A percentile compares a stretch with the other conserved stretches of the same genome.
Conservation (phyloP, 2,113 vertebrate genomes). For the Perccottus glenii region DNA sequence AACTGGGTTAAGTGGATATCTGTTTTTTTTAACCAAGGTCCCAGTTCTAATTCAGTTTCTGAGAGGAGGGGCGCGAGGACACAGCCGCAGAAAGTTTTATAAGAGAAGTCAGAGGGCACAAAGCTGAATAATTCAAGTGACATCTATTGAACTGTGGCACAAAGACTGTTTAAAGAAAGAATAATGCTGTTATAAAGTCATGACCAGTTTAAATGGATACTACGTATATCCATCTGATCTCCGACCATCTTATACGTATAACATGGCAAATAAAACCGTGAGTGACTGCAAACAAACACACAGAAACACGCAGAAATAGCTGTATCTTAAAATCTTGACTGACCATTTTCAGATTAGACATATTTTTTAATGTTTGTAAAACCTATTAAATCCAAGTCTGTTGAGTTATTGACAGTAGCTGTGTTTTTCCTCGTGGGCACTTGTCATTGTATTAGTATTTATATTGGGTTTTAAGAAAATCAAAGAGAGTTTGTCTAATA, state of each 20-base stretch:
- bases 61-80: slow-evolving; percentile 35
- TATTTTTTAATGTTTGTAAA: too few relatives aligned
- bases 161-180: neutral
- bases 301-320: too few relatives aligned
- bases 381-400: neutral
- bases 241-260: too few relatives aligned
- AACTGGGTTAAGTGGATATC: slow-evolving; percentile 59
- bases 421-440: slow-evolving; percentile 23
- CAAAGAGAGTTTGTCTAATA: slow-evolving; percentile 59
- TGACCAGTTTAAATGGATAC: too few relatives aligned
- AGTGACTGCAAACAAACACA: too few relatives aligned
- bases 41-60: slow-evolving; percentile 69
- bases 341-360: neutral
- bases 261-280: too few relatives aligned
- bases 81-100: slow-evolving; percentile 61
- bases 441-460: slow-evolving; percentile 47
- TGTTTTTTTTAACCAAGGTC: slow-evolving; percentile 52
- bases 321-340: neutral
- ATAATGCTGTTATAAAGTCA: too few relatives aligned
- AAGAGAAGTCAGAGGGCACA: slow-evolving; percentile 59
- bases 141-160: slow-evolving; percentile 60
- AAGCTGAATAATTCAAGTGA: slow-evolving; percentile 69
- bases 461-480: slow-evolving; percentile 51
- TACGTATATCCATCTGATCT: too few relatives aligned
- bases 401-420: slow-evolving; percentile 1